These are phyloP conservation scores for Ylistrum balloti DNA, from an alignment of 1,140 invertebrate genomes.

Conservation along the genomic window DNA sequence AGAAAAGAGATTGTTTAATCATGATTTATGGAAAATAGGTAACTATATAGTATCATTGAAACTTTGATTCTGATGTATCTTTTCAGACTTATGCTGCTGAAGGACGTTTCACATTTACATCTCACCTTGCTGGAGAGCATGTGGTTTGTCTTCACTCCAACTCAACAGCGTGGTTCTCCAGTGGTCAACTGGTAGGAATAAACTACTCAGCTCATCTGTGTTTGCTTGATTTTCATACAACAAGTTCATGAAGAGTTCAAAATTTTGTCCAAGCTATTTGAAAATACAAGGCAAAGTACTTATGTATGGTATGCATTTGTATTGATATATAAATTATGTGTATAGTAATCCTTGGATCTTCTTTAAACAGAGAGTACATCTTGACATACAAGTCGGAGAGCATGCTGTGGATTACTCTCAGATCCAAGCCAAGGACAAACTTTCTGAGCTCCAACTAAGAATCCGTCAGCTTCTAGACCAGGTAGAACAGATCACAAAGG, in stretches of 20 bases:
- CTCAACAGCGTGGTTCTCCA: conserved; percentile 85
- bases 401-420: conserved; percentile 98
- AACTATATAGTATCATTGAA: too few species aligned
- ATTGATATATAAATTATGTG: too few species aligned
- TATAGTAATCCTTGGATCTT: too few species aligned
- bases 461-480: conserved; percentile 98
- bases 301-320: too few species aligned
- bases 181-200: conserved; percentile 79
- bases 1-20: too few species aligned
- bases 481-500: conserved; percentile 99
- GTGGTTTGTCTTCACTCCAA: conserved; percentile 99
- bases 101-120: conserved; percentile 98
- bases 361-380: conserved; percentile 90
- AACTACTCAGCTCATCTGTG: too few species aligned
- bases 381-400: conserved; percentile 99
- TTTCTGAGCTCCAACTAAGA: conserved; percentile 96
- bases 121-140: conserved; percentile 97
- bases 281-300: too few species aligned
- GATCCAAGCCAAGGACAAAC: conserved; percentile 98
- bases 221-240: too few species aligned
- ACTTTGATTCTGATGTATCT: conserved; percentile 46
- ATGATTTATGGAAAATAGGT: too few species aligned
- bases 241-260: too few species aligned
- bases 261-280: too few species aligned
- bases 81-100: conserved; percentile 94